A percentile compares a stretch with the other conserved stretches of the same genome.
These are phyloP conservation scores for Oreamnos americanus DNA, from an alignment of 2,113 vertebrate species.

Conservation along the genomic window DNA sequence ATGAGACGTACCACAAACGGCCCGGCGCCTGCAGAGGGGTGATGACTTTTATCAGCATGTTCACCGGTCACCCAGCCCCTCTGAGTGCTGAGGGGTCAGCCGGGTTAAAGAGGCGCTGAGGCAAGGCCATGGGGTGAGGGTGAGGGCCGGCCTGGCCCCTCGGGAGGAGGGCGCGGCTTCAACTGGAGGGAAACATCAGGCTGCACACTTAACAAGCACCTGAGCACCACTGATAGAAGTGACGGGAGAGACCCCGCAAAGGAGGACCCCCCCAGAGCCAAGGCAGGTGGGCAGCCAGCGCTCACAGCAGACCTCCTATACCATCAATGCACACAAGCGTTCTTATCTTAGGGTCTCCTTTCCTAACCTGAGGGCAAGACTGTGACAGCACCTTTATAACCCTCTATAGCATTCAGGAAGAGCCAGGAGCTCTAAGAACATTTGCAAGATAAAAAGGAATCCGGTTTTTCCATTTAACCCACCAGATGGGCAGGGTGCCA, in stretches of 20 bases:
- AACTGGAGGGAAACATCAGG: background rate
- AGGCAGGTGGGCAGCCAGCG: background rate
- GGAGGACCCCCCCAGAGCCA: background rate
- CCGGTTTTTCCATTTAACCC: background rate
- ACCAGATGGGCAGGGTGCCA: background rate
- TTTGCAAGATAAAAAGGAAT: background rate
- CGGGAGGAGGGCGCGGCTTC: rapidly evolving
- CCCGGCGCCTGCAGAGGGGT: background rate
- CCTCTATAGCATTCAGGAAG: background rate
- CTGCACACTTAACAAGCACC: slow-evolving; percentile 9
- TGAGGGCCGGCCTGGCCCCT: background rate
- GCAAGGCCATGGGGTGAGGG: background rate
- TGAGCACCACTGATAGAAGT: background rate
- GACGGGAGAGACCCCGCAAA: background rate
- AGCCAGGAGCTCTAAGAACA: background rate
- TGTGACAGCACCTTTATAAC: background rate
- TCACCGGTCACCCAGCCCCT: background rate
- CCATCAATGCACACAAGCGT: rapidly evolving
- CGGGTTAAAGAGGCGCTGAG: background rate
- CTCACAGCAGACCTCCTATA: background rate
- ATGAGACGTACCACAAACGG: background rate
- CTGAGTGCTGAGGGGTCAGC: background rate
- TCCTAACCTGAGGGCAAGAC: background rate
- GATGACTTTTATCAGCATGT: background rate
- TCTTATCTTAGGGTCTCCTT: background rate